Evolutionary conservation across 2,113 vertebrate genomes (phyloP).

Genomic region (Nicator chloris): DNA sequence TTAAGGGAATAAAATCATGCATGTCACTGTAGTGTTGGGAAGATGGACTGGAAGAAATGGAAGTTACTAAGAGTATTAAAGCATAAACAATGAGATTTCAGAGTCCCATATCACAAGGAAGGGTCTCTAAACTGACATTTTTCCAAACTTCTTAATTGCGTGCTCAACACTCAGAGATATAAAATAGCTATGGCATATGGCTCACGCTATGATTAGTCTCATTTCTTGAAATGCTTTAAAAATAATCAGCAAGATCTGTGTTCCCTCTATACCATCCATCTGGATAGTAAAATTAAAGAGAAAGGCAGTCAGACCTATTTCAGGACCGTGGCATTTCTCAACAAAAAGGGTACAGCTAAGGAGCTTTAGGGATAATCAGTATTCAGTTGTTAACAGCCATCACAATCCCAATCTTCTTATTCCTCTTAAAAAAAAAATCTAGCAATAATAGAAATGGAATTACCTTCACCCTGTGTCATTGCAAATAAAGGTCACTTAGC

Average conservation of each 20-base stretch:
- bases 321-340: not conserved
- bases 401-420: not conserved
- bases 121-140: not conserved
- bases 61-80: not conserved
- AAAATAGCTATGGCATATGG: constrained; percentile 1
- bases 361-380: not conserved
- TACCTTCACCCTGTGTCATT: not conserved
- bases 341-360: not conserved
- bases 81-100: not conserved
- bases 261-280: not conserved
- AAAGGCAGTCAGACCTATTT: not conserved
- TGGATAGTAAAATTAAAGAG: not conserved
- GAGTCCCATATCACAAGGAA: not conserved
- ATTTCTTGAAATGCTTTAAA: not conserved
- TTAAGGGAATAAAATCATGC: not conserved
- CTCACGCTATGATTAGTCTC: not conserved
- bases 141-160: not conserved
- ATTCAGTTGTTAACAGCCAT: not conserved
- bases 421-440: not conserved
- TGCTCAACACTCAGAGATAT: not conserved
- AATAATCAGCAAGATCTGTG: not conserved
- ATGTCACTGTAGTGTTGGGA: not conserved
- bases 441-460: not conserved
- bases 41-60: not conserved
- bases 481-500: not conserved